phyloP scores from a whole-genome alignment of 1,140 invertebrate genomes.

The Caenorhabditis inopinata region DNA sequence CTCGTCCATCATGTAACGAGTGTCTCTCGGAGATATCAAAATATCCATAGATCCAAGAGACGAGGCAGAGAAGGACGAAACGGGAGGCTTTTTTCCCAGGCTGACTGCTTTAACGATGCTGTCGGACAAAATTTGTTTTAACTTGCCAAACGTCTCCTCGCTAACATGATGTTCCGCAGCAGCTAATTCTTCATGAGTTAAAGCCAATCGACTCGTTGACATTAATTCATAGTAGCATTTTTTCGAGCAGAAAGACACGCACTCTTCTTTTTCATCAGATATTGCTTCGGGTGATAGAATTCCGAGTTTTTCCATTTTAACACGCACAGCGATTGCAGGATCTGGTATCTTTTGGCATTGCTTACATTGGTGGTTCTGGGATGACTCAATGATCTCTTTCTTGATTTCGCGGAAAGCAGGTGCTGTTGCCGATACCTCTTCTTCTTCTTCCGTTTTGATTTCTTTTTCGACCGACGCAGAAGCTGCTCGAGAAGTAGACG shows the following conservation, averaged over 20 bases:
- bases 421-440: slow-evolving; percentile 25
- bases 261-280: slow-evolving; percentile 57
- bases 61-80: neutral
- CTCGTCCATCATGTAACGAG: slow-evolving; percentile 40
- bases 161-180: slow-evolving; percentile 62
- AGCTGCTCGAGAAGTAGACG: neutral
- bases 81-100: slow-evolving; percentile 40
- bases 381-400: neutral
- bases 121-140: slow-evolving; percentile 68
- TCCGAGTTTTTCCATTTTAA: neutral
- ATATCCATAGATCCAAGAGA: neutral
- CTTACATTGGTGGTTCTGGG: neutral
- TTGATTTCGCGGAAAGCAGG: neutral
- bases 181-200: slow-evolving; percentile 68
- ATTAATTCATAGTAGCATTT: slow-evolving; percentile 62
- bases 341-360: neutral
- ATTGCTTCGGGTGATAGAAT: neutral
- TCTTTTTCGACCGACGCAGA: neutral
- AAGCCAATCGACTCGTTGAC: slow-evolving; percentile 61
- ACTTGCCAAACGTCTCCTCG: slow-evolving; percentile 67
- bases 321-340: neutral
- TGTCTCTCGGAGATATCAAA: slow-evolving; percentile 31
- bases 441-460: slow-evolving; percentile 25
- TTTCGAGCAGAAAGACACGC: slow-evolving; percentile 60
- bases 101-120: slow-evolving; percentile 65